phyloP scores from a whole-genome alignment of 2,113 vertebrate genomes.

The Mesocricetus auratus region DNA sequence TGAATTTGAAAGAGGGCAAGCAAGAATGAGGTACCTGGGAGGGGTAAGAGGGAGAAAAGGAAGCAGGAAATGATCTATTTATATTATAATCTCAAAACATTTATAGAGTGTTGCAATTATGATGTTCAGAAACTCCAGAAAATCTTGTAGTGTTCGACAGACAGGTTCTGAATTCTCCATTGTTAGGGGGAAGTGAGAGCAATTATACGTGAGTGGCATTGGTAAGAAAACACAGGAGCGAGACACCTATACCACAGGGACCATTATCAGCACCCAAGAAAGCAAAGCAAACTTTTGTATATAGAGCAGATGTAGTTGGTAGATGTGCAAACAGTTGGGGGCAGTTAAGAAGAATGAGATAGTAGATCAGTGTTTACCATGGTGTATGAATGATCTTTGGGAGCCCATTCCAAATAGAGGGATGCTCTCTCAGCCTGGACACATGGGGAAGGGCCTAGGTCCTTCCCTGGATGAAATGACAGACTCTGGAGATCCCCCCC shows the following conservation, averaged over 20 bases:
- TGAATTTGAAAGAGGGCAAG: background rate
- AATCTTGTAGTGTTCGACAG: background rate
- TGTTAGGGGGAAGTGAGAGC: background rate
- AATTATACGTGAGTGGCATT: background rate
- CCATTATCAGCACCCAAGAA: background rate
- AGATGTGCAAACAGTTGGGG: background rate
- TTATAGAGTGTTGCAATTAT: background rate
- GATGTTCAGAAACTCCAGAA: background rate
- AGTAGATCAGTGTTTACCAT: no score
- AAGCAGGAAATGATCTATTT: background rate
- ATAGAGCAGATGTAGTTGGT: background rate
- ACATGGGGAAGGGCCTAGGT: no score
- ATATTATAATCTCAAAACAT: background rate
- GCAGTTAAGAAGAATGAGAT: background rate
- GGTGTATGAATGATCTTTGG: no score
- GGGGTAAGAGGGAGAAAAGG: no score
- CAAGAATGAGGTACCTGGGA: background rate
- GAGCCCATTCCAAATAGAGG: no score
- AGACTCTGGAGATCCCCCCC: no score
- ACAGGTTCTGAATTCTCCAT: background rate
- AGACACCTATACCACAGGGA: background rate
- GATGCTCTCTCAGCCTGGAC: no score
- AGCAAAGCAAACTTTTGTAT: background rate
- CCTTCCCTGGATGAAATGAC: no score
- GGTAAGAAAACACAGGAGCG: background rate